These are phyloP conservation scores for Oeneis ivallda DNA, from an alignment of 2,888 invertebrate species.

Conservation along the genomic window DNA sequence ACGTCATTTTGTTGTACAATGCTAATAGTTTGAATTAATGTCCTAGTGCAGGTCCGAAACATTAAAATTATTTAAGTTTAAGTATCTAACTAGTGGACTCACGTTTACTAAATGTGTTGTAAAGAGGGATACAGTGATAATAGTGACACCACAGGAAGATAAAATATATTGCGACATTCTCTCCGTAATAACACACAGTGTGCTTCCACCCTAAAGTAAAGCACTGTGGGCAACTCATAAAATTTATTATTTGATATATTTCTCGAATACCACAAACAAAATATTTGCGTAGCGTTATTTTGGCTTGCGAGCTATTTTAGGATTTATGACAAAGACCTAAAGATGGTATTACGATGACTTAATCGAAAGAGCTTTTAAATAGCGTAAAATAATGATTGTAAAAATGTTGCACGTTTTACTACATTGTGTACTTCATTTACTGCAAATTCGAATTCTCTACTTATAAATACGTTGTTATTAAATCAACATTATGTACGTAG, in stretches of 20 bases:
- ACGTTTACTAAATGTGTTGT: too few species aligned
- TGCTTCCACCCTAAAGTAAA: neutral
- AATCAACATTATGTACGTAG: too few species aligned
- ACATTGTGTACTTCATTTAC: slow-evolving; percentile 1
- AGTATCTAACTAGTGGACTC: too few species aligned
- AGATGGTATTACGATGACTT: neutral
- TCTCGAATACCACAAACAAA: slow-evolving; percentile 28
- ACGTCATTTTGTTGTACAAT: neutral
- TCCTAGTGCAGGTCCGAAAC: too few species aligned
- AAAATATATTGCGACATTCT: too few species aligned
- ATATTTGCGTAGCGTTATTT: slow-evolving; percentile 21
- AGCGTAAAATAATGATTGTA: slow-evolving; percentile 9
- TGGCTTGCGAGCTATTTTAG: neutral
- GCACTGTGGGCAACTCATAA: slow-evolving; percentile 31
- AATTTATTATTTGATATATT: slow-evolving; percentile 36
- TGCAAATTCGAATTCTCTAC: neutral
- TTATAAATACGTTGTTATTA: too few species aligned
- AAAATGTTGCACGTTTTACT: neutral
- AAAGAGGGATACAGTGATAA: too few species aligned
- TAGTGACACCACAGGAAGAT: too few species aligned
- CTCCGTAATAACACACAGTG: neutral
- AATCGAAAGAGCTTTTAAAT: slow-evolving; percentile 7
- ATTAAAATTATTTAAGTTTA: too few species aligned
- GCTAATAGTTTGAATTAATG: neutral
- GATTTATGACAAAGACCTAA: neutral